These are phyloP conservation scores for Colletes collaris DNA, from an alignment of 2,888 invertebrate species.

Conservation along the genomic window DNA sequence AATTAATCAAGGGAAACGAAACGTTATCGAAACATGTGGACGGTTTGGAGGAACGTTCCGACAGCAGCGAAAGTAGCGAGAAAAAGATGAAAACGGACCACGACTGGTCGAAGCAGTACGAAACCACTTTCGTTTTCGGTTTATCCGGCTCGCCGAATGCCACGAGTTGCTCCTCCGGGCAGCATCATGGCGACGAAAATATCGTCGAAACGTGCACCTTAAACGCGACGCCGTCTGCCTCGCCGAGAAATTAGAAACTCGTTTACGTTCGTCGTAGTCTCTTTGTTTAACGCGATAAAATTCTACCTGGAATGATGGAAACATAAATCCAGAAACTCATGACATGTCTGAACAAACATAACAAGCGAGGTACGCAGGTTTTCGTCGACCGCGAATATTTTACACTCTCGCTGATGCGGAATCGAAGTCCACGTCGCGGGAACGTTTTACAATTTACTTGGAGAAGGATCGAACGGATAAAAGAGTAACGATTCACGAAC, in stretches of 20 bases:
- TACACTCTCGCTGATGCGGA: no score
- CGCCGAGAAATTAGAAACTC: slow-evolving; percentile 16
- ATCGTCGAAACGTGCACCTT: slow-evolving; percentile 29
- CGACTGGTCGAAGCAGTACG: slow-evolving; percentile 54
- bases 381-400: neutral
- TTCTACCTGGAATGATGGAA: no score
- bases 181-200: neutral
- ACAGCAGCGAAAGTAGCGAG: neutral
- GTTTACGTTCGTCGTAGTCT: neutral
- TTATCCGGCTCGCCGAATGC: neutral
- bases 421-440: no score
- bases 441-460: no score
- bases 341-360: no score
- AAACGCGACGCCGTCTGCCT: slow-evolving; percentile 17
- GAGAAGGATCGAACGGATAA: no score
- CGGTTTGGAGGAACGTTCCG: neutral
- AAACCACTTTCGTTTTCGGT: slow-evolving; percentile 53
- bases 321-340: no score
- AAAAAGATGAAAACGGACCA: slow-evolving; percentile 31
- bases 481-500: no score
- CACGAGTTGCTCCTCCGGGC: neutral
- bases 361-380: no score
- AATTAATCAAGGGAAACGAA: no score
- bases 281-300: neutral
- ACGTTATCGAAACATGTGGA: neutral